Evolutionary conservation across 1,140 invertebrate species (phyloP).

Genomic region (Campodea augens): DNA sequence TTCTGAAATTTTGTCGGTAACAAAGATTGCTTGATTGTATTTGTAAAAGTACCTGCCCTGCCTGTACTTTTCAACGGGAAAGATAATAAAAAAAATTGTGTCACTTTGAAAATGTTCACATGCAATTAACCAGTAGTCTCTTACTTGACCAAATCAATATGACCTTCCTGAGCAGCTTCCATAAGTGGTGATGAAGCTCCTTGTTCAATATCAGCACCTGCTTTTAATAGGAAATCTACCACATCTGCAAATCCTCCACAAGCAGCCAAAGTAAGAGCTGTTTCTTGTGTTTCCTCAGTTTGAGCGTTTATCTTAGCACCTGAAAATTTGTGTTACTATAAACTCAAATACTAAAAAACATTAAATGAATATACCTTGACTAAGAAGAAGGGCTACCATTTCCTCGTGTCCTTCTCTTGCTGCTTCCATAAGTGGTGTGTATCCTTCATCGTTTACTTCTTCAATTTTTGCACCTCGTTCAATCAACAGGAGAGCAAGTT

Average conservation of each 20-base stretch:
- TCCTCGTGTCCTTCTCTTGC: conserved; percentile 95
- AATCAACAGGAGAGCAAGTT: conserved; percentile 82
- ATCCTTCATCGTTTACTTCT: conserved; percentile 99
- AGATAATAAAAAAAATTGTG: too few relatives aligned
- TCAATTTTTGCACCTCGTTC: conserved; percentile 96
- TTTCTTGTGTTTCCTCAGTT: conserved; percentile 96
- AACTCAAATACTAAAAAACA: conserved; percentile 5
- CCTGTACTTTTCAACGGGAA: too few relatives aligned
- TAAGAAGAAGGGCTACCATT: conserved; percentile 85
- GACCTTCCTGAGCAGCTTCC: conserved; percentile 95
- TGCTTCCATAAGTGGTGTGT: conserved; percentile 98
- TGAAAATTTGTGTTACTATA: too few relatives aligned
- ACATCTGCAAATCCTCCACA: conserved; percentile 95
- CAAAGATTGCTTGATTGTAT: too few relatives aligned
- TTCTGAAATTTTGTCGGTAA: too few relatives aligned
- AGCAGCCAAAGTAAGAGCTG: conserved; percentile 86
- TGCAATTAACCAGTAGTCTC: too few relatives aligned
- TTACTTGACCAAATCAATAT: conserved; percentile 70
- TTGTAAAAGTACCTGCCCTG: too few relatives aligned
- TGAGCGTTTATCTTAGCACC: conserved; percentile 94
- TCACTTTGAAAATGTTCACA: too few relatives aligned
- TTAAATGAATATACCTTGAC: conserved; percentile 41
- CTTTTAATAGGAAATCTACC: conserved; percentile 88
- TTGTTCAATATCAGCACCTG: conserved; percentile 85
- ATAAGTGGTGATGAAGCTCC: conserved; percentile 94